Evolutionary conservation across 2,888 invertebrate genomes (phyloP), one percentile per base, ranked within the genome.

Genomic region (Sussaba pulchella): DNA sequence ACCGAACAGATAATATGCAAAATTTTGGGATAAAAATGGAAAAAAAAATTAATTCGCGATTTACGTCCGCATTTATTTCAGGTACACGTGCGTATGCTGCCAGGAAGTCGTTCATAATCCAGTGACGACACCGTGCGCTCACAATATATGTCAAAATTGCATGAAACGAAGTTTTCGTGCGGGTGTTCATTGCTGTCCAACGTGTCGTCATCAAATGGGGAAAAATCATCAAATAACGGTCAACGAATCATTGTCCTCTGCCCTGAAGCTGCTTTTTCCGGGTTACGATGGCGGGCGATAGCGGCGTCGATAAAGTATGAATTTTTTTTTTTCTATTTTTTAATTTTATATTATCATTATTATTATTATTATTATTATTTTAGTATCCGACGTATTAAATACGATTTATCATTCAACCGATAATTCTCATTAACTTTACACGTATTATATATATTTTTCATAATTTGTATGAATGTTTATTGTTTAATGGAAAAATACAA

Each of bases 11-110:
- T n/a, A n/a, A n/a, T n/a, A n/a, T n/a, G n/a, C n/a, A n/a, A n/a
- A n/a, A n/a, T n/a, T n/a, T n/a, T n/a, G n/a, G n/a, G n/a, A n/a
- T n/a, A n/a, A n/a, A n/a, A n/a, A n/a, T n/a, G n/a, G n/a, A n/a
- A n/a, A n/a, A n/a, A n/a, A n/a, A n/a, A n/a, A n/a, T n/a, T n/a
- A n/a, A n/a, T n/a, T n/a, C n/a, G n/a, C n/a, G n/a, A n/a, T n/a
- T n/a, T n/a, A n/a, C n/a, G n/a, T n/a, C n/a, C n/a, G n/a, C n/a
- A n/a, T 24, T 41, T 21, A n/a, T 0, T 52, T 54, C 74, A 90
- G 93, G 69, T 97, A 97, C 89, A 93, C 94, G n/a, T 97, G 97
- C 88, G 95, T 96, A 63, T 96, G 96, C 86, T 97, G 97, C 88
- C 96, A 96, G 88, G 96, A 96, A 67, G 91, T 97, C 2, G 95